These are phyloP conservation scores for Nasonia vitripennis DNA, from an alignment of 1,140 invertebrate species.

Conservation along the genomic window DNA sequence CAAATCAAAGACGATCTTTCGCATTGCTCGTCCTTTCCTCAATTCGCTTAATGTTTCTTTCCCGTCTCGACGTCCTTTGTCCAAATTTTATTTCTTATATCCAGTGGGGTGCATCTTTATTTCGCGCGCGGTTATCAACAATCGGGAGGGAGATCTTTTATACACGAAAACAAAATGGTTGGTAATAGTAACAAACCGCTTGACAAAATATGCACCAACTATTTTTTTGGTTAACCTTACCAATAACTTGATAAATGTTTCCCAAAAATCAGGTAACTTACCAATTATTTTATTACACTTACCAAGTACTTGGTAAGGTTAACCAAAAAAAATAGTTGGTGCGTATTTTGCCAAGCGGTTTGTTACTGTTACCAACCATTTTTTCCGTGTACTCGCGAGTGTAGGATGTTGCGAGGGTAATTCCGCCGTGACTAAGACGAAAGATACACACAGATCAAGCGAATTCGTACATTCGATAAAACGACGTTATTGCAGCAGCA, in stretches of 20 bases:
- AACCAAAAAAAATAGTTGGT: too few relatives aligned
- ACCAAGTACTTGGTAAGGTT: too few relatives aligned
- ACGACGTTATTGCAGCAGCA: background rate
- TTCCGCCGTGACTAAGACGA: too few relatives aligned
- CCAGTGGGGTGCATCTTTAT: background rate
- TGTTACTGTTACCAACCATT: too few relatives aligned
- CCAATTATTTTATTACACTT: too few relatives aligned
- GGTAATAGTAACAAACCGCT: too few relatives aligned
- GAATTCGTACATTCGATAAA: background rate
- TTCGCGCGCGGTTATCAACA: background rate
- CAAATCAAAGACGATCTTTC: constrained; percentile 52
- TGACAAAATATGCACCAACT: too few relatives aligned
- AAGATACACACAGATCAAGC: background rate
- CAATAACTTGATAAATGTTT: too few relatives aligned
- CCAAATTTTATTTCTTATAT: constrained; percentile 2
- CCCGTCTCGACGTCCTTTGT: background rate
- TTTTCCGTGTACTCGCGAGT: background rate
- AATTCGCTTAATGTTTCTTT: constrained; percentile 35
- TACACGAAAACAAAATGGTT: too few relatives aligned
- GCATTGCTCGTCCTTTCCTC: constrained; percentile 22
- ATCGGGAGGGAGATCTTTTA: background rate
- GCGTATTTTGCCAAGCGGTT: too few relatives aligned
- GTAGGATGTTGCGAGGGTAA: background rate
- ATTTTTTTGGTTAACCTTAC: too few relatives aligned
- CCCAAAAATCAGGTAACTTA: too few relatives aligned